A percentile compares a stretch with the other conserved stretches of the same genome.
These are phyloP conservation scores for Pseudopodoces humilis DNA, from an alignment of 2,113 vertebrate species.

Conservation along the genomic window DNA sequence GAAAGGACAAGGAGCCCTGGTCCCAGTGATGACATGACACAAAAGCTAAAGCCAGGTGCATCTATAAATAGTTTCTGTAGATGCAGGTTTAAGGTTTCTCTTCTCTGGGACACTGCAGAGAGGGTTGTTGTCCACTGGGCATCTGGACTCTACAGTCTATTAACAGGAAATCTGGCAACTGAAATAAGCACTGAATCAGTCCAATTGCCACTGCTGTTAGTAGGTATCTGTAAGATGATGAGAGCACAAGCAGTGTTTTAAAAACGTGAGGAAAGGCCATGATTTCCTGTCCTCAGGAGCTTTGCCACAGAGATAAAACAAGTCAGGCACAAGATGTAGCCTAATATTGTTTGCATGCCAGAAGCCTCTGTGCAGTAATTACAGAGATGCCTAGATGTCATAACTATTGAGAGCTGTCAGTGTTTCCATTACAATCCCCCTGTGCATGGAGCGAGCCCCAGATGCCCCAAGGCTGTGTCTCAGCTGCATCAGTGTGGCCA, in stretches of 20 bases:
- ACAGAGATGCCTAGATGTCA: neutral
- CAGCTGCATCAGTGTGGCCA: neutral
- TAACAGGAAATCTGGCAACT: neutral
- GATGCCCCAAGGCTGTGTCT: neutral
- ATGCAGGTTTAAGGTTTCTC: slow-evolving; percentile 55
- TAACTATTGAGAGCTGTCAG: slow-evolving; percentile 62
- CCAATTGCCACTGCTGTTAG: neutral
- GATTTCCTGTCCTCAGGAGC: neutral
- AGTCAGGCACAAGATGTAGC: neutral
- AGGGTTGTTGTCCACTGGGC: neutral
- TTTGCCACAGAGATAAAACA: neutral
- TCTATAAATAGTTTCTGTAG: slow-evolving; percentile 65
- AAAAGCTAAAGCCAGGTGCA: neutral
- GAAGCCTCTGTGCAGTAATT: slow-evolving; percentile 40
- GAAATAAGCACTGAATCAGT: neutral
- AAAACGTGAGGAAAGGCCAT: neutral
- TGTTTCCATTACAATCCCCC: slow-evolving; percentile 29
- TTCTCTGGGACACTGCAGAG: neutral
- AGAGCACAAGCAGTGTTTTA: neutral
- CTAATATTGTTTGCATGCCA: slow-evolving; percentile 36
- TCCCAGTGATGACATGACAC: neutral
- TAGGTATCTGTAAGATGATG: neutral
- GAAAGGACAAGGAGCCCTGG: neutral
- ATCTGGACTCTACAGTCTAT: neutral
- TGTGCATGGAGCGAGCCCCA: neutral